Conservation (phyloP, 2,113 vertebrate genomes). For the Tympanuchus pallidicinctus region DNA sequence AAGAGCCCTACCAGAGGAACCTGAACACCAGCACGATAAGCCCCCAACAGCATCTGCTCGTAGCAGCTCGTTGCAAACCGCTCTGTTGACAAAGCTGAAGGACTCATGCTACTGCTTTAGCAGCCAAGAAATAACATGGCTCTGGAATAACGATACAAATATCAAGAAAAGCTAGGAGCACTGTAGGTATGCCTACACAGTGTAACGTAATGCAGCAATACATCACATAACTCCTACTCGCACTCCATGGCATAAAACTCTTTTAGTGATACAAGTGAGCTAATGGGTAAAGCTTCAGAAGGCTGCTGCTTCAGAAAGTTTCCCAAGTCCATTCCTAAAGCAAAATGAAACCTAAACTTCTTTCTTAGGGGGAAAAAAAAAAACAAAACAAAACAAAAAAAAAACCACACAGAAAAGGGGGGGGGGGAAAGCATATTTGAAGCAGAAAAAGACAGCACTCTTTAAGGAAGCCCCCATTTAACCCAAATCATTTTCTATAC, state of each 20-base stretch:
- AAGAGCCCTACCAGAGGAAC: neutral
- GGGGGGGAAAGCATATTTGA: neutral
- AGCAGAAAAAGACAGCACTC: neutral
- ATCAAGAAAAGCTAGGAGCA: neutral
- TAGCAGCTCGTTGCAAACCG: neutral
- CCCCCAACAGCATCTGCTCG: neutral
- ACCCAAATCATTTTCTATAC: neutral
- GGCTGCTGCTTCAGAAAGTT: neutral
- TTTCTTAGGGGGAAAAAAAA: neutral
- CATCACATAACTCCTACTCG: neutral
- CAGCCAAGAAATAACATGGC: neutral
- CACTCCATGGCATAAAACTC: neutral
- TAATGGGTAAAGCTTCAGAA: neutral
- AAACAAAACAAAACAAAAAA: neutral
- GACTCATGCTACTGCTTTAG: accelerated
- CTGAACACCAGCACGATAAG: neutral
- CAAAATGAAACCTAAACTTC: neutral
- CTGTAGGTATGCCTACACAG: neutral
- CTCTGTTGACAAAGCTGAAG: neutral
- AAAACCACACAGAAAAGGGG: neutral
- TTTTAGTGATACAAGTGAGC: neutral
- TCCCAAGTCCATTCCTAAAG: neutral
- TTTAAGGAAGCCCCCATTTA: neutral
- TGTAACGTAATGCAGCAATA: neutral
- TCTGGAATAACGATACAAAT: neutral